These are phyloP conservation scores for Cirrhinus mrigala DNA, from an alignment of 2,797 vertebrate species.

Conservation along the genomic window DNA sequence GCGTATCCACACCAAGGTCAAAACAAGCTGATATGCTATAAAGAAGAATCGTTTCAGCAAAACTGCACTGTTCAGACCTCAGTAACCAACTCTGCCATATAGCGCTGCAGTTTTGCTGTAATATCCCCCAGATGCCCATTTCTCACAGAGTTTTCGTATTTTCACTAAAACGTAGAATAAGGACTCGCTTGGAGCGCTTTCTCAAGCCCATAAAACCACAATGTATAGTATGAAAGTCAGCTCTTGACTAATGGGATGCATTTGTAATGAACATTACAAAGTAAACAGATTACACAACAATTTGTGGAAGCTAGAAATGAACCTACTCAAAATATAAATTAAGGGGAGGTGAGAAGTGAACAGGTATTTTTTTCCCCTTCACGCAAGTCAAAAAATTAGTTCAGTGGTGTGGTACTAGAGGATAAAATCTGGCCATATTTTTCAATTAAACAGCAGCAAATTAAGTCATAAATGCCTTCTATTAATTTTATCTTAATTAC, in stretches of 20 bases:
- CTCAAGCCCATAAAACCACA: neutral
- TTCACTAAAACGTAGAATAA: constrained; percentile 57
- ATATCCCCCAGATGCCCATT: constrained; percentile 62
- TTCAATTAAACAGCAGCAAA: constrained; percentile 75
- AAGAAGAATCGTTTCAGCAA: constrained; percentile 72
- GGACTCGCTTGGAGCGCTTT: neutral
- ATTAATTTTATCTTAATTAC: constrained; percentile 80
- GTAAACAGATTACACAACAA: constrained; percentile 33
- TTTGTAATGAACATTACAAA: constrained; percentile 49
- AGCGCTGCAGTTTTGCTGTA: constrained; percentile 58
- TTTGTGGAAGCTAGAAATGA: constrained; percentile 28
- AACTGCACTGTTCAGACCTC: constrained; percentile 64
- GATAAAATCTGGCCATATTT: constrained; percentile 61
- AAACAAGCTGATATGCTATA: constrained; percentile 76
- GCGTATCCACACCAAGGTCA: constrained; percentile 77
- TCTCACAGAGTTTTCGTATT: constrained; percentile 56
- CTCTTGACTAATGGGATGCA: constrained; percentile 62
- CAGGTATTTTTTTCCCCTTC: neutral
- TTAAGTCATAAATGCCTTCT: constrained; percentile 72
- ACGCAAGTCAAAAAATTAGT: neutral
- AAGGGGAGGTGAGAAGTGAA: neutral
- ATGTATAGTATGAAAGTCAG: constrained; percentile 31
- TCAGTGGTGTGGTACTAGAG: constrained; percentile 15
- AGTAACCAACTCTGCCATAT: constrained; percentile 58
- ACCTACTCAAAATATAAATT: neutral